Base-by-base conservation (phyloP, 2,797 vertebrate species). In the Schizopygopsis pylzovi region DNA sequence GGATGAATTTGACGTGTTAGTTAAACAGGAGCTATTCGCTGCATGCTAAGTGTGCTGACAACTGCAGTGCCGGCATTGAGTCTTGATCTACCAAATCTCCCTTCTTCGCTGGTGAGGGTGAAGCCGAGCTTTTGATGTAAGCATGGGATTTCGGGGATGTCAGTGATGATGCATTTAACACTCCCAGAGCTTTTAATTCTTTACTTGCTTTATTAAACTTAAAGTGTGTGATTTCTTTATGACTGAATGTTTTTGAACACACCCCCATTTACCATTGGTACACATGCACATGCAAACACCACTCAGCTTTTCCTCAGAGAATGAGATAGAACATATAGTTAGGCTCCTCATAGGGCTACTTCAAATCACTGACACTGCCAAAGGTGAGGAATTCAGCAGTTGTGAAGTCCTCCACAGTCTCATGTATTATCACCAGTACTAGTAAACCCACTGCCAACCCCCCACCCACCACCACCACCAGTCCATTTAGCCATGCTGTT, bases 1-100 rank as follows among this genome's bases (percentile, higher is more conserved):
- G 65, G 59, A 59, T 56, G 77, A 67, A 25, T 87, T 82, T 83
- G 81, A 70, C 33, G 41, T 59, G 84, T 79, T 76, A 49, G 61
- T 52, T 77, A 39, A 78, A 85, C 79, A 54, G 56, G 65, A 75
- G 81, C 56, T 47, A 47, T 18, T 63, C 54, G 3, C 43, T 11
- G 81, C 70, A 63, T 83, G 75, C 63, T 63, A 77, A 61, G n/a
- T 77, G 75, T 4, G 18, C 47, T 75, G 70, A 81, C 2, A 25
- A 39, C 49, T 22, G 79, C 25, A 39, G 47, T 61, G 49, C 54
- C 41, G n/a, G 61, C 33, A 37, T 67, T 43, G 70, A 75, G 11
- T 11, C 54, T n/a, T 61, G 33, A 75, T 75, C 54, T 63, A 15
- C 20, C 28, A 3, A 33, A 54, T 84, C 37, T 78, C 63, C 63